Evolutionary conservation across 2,113 vertebrate genomes (phyloP).

Genomic region (Strix aluco): DNA sequence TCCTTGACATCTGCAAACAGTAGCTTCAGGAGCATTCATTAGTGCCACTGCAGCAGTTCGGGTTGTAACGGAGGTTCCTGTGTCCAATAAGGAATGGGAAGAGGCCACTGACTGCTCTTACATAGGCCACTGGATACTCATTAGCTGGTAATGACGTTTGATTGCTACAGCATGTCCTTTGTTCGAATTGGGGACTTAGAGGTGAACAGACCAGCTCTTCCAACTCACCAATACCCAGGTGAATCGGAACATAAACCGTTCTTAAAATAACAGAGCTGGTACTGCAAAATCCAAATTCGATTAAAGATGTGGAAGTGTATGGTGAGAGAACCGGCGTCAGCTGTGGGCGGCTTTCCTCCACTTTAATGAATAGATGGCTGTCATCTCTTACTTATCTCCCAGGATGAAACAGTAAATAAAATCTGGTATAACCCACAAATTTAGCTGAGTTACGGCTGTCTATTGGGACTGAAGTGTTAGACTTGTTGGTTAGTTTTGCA

Average conservation of each 20-base stretch:
- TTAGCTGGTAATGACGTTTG: neutral
- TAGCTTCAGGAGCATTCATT: neutral
- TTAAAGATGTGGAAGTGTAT: neutral
- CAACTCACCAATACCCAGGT: neutral
- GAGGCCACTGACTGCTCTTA: neutral
- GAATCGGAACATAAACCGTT: neutral
- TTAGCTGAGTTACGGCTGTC: slow-evolving; percentile 68
- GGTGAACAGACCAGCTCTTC: neutral
- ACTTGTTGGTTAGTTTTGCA: neutral
- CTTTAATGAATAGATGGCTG: slow-evolving; percentile 72
- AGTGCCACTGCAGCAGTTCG: neutral
- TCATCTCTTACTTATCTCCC: slow-evolving; percentile 65
- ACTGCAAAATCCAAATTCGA: neutral
- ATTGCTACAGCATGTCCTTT: neutral
- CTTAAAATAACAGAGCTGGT: neutral
- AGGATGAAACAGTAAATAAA: slow-evolving; percentile 76
- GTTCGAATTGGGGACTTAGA: neutral
- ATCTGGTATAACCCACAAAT: slow-evolving; percentile 70
- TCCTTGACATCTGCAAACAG: neutral
- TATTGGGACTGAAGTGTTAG: slow-evolving; percentile 43
- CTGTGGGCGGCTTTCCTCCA: slow-evolving; percentile 60
- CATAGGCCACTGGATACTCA: neutral
- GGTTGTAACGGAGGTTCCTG: rapidly evolving
- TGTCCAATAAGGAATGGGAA: neutral
- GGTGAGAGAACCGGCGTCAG: neutral